phyloP scores from a whole-genome alignment of 2,888 invertebrate genomes.

The Cephonodes hylas region DNA sequence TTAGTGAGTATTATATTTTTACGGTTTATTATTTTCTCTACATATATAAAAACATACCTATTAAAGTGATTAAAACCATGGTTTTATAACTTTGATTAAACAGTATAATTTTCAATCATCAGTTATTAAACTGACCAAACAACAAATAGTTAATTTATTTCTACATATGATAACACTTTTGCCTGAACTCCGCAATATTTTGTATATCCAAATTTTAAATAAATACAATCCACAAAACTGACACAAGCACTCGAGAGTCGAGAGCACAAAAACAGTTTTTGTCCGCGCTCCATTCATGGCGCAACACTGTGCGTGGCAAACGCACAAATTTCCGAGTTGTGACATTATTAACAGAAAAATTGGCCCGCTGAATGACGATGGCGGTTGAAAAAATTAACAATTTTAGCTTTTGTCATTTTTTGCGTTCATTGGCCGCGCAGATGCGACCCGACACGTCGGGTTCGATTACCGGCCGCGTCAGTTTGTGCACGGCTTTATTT shows the following conservation, averaged over 20 bases:
- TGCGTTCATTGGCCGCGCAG: conserved; percentile 57
- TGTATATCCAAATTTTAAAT: conserved; percentile 22
- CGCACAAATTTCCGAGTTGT: conserved; percentile 60
- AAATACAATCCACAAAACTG: conserved; percentile 43
- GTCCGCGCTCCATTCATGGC: conserved; percentile 42
- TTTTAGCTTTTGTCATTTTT: conserved; percentile 63
- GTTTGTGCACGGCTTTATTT: conserved; percentile 68
- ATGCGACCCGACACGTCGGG: conserved; percentile 60
- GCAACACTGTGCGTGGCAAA: conserved; percentile 39
- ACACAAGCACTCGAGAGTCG: conserved; percentile 42
- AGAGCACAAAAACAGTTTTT: conserved; percentile 41
- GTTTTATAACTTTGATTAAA: too few species aligned
- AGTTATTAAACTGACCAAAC: not conserved
- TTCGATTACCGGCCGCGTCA: conserved; percentile 70
- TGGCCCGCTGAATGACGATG: conserved; percentile 47
- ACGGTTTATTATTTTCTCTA: too few species aligned
- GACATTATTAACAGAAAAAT: conserved; percentile 76
- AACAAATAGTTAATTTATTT: not conserved
- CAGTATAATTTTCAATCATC: too few species aligned
- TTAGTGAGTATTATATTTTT: too few species aligned
- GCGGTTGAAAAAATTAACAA: conserved; percentile 46
- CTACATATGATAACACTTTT: not conserved
- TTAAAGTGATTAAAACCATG: too few species aligned
- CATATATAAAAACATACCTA: too few species aligned
- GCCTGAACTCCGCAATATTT: not conserved